Conservation (phyloP, 64 coral and sea anemone species). For the Pachyseris speciosa region DNA sequence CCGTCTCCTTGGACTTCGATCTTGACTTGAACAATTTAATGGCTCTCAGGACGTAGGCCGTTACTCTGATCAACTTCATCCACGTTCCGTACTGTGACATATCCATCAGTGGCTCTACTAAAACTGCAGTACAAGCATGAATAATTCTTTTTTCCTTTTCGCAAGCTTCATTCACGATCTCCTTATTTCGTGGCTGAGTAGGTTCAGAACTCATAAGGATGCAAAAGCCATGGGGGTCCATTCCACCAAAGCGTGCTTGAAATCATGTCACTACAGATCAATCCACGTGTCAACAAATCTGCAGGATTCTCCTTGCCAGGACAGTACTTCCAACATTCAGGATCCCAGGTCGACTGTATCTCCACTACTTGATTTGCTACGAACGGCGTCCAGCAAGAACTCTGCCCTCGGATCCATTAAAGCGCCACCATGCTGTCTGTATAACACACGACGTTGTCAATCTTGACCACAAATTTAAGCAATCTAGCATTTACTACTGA, state of each 20-base stretch:
- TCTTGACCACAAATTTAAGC: neutral
- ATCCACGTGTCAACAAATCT: constrained; percentile 20
- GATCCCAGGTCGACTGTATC: constrained; percentile 40
- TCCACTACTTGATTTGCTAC: constrained; percentile 22
- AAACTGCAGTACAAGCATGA: neutral
- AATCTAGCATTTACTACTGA: constrained; percentile 37
- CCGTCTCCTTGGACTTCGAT: neutral
- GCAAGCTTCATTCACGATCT: neutral
- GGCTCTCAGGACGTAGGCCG: constrained; percentile 29
- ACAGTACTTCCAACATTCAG: neutral
- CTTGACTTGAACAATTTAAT: constrained; percentile 21
- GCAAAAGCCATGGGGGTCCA: neutral
- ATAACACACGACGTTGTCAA: neutral
- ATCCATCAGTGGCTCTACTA: constrained; percentile 2
- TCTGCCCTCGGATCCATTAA: constrained; percentile 15
- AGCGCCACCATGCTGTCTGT: constrained; percentile 14
- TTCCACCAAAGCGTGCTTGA: constrained; percentile 30
- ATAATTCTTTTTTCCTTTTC: neutral
- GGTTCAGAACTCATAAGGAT: neutral
- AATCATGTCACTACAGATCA: neutral
- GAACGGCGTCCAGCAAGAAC: constrained; percentile 40
- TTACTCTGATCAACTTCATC: no score
- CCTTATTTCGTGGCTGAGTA: neutral
- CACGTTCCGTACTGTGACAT: neutral
- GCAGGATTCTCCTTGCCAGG: constrained; percentile 9